Percentiles rank a stretch among this genome's conserved stretches.
phyloP scores from a whole-genome alignment of 2,888 invertebrate species.

The Agriotes lineatus region DNA sequence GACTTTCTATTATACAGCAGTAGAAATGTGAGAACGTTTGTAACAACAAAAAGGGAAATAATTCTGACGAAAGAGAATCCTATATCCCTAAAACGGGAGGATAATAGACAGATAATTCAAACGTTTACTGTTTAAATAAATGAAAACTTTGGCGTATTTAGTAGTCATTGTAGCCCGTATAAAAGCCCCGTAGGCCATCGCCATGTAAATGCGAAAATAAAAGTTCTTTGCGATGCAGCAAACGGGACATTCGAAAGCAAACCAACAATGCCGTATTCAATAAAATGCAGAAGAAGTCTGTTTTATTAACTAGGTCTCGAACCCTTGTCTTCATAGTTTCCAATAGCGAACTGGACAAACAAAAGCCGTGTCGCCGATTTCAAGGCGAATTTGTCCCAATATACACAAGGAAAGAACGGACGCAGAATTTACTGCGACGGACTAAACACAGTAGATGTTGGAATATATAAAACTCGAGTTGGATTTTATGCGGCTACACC shows the following conservation, averaged over 20 bases:
- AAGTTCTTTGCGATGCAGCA: not conserved
- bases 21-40: too few relatives aligned
- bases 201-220: not conserved
- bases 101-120: too few relatives aligned
- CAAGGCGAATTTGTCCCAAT: constrained; percentile 27
- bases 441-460: constrained; percentile 20
- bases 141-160: too few relatives aligned
- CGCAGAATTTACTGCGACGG: constrained; percentile 27
- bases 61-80: too few relatives aligned
- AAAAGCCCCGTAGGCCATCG: too few relatives aligned
- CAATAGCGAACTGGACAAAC: constrained; percentile 39
- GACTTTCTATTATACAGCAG: too few relatives aligned
- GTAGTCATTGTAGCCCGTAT: too few relatives aligned
- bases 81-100: too few relatives aligned
- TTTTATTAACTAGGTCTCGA: constrained; percentile 36
- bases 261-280: constrained; percentile 17
- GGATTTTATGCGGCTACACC: too few relatives aligned
- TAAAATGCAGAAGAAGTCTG: constrained; percentile 36
- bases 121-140: too few relatives aligned
- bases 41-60: too few relatives aligned
- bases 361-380: constrained; percentile 37
- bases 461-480: constrained; percentile 6
- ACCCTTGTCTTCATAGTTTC: constrained; percentile 41
- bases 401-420: constrained; percentile 23
- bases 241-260: not conserved